A percentile compares a stretch with the other conserved stretches of the same genome.
phyloP scores from a whole-genome alignment of 2,113 vertebrate species.

The Eclectus roratus region DNA sequence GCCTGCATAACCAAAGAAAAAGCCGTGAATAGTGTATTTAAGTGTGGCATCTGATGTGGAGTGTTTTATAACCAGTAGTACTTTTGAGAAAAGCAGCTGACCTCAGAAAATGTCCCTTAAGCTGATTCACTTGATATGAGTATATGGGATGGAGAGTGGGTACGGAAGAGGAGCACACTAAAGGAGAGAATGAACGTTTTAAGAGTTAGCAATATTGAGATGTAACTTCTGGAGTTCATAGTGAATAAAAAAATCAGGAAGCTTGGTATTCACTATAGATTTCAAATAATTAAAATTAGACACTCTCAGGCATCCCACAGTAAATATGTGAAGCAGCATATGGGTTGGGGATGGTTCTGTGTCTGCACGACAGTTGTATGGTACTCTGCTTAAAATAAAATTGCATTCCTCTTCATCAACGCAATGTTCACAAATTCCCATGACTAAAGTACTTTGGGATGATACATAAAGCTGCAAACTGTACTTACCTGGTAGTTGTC shows the following conservation, averaged over 20 bases:
- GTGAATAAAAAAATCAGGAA: neutral
- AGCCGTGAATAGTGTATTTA: neutral
- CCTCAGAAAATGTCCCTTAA: neutral
- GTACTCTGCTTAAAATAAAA: conserved; percentile 9
- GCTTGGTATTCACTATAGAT: neutral
- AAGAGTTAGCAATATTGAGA: neutral
- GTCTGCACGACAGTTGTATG: neutral
- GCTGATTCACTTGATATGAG: neutral
- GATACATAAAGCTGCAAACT: neutral
- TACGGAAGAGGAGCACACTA: neutral
- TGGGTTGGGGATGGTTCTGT: neutral
- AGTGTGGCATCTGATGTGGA: neutral
- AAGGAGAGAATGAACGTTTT: neutral
- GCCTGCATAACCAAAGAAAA: neutral
- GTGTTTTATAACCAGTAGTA: neutral
- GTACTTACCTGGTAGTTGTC: neutral
- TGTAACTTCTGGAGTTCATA: neutral
- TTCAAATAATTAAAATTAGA: conserved; percentile 19
- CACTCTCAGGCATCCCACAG: neutral
- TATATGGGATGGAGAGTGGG: neutral
- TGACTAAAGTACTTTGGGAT: neutral
- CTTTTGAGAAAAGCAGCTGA: neutral
- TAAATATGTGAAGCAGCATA: neutral
- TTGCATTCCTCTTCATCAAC: neutral
- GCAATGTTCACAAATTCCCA: neutral